Base-by-base conservation (phyloP, 2,797 vertebrate genomes). In the Cephalopachus bancanus region DNA sequence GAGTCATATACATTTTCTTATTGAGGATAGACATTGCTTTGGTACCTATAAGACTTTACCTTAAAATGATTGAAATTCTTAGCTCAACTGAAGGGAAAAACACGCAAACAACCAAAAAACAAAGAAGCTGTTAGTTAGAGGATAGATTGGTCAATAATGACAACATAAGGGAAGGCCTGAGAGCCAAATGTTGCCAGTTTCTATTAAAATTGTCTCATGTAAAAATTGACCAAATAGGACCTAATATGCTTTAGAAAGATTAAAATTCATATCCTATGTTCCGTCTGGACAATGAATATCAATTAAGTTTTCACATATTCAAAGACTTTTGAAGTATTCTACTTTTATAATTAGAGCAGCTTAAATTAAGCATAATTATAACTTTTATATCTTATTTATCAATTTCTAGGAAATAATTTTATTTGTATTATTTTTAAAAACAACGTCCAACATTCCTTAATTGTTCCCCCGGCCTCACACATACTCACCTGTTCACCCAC, bases 361-460 rank as follows among this genome's bases (percentile, higher is more conserved):
- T 83, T 74, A 51, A 92, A 91, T 71, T 85, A 60, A 84, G 7
- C 1, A 24, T 89, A 11, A 67, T n/a, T 81, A 81, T 67, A 79
- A 92, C 1, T 49, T 37, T 92, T 71, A 67, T 55, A 17, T 62
- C 2, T 72, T 80, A 26, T 84, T 71, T 95, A 55, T 93, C 28
- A 89, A 24, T 92, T 83, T 3, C 26, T 71, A 2, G 11, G 26
- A 17, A 86, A 51, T 33, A 2, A 28, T 76, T 76, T 80, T 51
- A 4, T 67, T 80, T 64, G 44, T 62, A 59, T 83, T 78, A 44
- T n/a, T 85, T 94, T 88, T 49, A 11, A 81, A 97, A 95, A 78
- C 89, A 84, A 53, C 17, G 3, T 53, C n/a, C 22, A 62, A 7
- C 3, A 30, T 24, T 4, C 15, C 9, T 71, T 51, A 30, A 4